Evolutionary conservation across 2,113 vertebrate species (phyloP).

Genomic region (Microtus oregoni): DNA sequence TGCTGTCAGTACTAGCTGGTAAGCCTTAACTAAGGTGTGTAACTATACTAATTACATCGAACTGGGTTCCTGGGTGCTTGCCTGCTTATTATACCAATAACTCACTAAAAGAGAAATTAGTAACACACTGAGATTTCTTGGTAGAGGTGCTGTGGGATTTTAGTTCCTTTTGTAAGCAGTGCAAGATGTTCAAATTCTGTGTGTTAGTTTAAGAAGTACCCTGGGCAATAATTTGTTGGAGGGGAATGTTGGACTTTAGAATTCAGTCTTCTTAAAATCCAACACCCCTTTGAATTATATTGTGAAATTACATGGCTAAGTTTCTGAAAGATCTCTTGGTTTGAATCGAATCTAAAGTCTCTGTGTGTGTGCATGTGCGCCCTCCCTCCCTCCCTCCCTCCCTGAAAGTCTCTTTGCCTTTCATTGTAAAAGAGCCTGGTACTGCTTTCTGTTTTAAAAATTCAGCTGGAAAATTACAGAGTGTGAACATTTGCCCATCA

Average conservation of each 20-base stretch:
- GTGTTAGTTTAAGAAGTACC: conserved; percentile 57
- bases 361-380: conserved; percentile 41
- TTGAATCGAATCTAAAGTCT: conserved; percentile 74
- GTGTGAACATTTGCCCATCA: conserved; percentile 51
- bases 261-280: neutral
- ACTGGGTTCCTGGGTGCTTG: conserved; percentile 17
- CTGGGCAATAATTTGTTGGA: conserved; percentile 1
- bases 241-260: conserved; percentile 41
- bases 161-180: conserved; percentile 5
- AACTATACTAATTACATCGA: neutral
- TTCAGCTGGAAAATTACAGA: conserved; percentile 76
- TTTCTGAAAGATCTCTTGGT: conserved; percentile 65
- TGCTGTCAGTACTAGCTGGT: conserved; percentile 44
- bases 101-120: conserved; percentile 8
- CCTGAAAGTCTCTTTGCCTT: conserved; percentile 78
- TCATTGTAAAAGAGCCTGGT: conserved; percentile 84
- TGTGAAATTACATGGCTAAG: conserved; percentile 68
- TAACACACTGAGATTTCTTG: conserved; percentile 50
- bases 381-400: neutral
- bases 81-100: conserved; percentile 35
- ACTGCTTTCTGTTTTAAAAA: conserved; percentile 78
- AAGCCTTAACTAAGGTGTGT: conserved; percentile 43
- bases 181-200: conserved; percentile 23
- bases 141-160: neutral
- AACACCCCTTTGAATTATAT: conserved; percentile 35